Evolutionary conservation across 2,113 vertebrate species (phyloP).

Genomic region (Cyrtonyx montezumae): DNA sequence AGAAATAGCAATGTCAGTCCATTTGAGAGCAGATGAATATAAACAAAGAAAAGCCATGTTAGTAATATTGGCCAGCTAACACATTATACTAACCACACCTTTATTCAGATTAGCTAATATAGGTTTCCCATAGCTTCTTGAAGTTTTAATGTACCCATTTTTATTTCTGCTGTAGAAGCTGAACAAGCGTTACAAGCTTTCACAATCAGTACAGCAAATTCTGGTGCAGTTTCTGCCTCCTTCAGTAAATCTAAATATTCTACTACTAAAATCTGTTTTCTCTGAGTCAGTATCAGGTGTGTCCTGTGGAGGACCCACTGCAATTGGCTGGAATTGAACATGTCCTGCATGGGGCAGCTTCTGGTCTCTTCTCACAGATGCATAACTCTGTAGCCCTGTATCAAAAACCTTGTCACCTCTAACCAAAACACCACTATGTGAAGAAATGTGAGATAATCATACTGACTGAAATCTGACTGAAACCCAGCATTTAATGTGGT

Average conservation of each 20-base stretch:
- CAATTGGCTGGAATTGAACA: background rate
- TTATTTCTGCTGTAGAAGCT: background rate
- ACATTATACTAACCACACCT: background rate
- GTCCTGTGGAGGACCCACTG: fast-evolving
- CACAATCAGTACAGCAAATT: background rate
- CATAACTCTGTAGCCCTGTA: background rate
- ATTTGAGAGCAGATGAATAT: conserved; percentile 39
- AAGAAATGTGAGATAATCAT: background rate
- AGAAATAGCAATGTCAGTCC: background rate
- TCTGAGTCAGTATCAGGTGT: background rate
- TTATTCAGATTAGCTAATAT: conserved; percentile 13
- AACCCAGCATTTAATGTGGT: background rate
- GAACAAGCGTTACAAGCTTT: background rate
- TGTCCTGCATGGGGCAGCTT: background rate
- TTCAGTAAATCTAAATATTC: background rate
- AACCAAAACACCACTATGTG: fast-evolving
- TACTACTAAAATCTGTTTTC: background rate
- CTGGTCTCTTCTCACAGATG: background rate
- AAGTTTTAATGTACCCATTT: background rate
- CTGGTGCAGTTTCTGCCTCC: background rate
- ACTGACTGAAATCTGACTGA: background rate
- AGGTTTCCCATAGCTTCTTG: background rate
- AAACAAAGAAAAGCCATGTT: conserved; percentile 18
- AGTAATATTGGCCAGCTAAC: conserved; percentile 6
- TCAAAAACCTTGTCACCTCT: background rate